A percentile compares a stretch with the other conserved stretches of the same genome.
Conservation (phyloP, 2,888 invertebrate genomes). For the Rhopalosiphum nymphaeae region DNA sequence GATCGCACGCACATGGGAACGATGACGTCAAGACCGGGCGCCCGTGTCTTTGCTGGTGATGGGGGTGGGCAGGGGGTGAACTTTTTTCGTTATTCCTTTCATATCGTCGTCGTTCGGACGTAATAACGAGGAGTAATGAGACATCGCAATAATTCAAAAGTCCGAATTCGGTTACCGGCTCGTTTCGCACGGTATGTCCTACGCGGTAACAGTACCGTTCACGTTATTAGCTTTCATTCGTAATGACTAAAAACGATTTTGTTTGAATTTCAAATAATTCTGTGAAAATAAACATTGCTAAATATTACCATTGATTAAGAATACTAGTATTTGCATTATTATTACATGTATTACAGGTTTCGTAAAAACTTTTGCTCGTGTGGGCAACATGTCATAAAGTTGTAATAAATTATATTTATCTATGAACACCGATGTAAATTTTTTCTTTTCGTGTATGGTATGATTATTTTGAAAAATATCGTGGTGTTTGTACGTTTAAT, state of each 20-base stretch:
- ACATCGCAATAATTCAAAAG: neutral
- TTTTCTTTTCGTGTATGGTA: neutral
- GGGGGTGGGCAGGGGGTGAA: neutral
- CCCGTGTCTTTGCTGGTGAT: neutral
- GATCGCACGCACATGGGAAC: neutral
- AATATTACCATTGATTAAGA: no score
- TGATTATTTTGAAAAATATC: neutral
- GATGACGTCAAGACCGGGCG: neutral
- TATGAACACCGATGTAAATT: neutral
- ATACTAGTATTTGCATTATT: neutral
- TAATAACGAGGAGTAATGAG: no score
- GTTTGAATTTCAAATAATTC: neutral
- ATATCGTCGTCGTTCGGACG: neutral
- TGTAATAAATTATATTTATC: neutral
- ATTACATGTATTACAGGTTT: neutral
- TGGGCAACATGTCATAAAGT: neutral
- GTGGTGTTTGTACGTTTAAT: neutral
- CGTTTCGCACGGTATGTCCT: neutral
- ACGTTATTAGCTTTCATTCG: neutral
- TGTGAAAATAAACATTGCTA: neutral
- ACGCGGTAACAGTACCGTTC: neutral
- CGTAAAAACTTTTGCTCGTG: neutral
- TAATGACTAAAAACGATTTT: neutral
- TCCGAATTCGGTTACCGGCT: neutral
- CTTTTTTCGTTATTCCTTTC: constrained; percentile 15